phyloP scores from a whole-genome alignment of 2,888 invertebrate species.

The Pharmacophagus antenor region DNA sequence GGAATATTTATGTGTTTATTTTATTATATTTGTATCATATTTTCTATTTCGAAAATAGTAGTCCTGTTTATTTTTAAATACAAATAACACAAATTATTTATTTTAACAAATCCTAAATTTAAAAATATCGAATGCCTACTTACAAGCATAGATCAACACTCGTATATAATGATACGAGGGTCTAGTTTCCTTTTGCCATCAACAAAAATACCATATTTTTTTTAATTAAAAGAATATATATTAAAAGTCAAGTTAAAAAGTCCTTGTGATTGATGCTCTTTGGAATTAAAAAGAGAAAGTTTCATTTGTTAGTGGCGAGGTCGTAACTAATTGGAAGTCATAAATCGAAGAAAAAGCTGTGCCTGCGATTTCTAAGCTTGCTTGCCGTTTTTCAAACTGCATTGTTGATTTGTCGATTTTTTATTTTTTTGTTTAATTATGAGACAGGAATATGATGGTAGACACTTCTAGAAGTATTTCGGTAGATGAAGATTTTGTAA shows the following conservation, averaged over 20 bases:
- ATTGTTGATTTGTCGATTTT: neutral
- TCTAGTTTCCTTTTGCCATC: neutral
- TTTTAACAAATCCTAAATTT: neutral
- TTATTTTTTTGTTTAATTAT: neutral
- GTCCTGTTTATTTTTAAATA: neutral
- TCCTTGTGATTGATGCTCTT: conserved; percentile 4
- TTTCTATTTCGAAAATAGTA: neutral
- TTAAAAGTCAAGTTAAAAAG: neutral
- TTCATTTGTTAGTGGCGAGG: conserved; percentile 9
- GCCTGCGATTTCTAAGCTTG: conserved; percentile 1
- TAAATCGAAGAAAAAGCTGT: conserved; percentile 22
- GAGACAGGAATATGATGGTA: too few species aligned
- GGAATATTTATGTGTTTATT: neutral
- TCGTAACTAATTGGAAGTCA: conserved; percentile 19
- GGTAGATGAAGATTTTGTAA: too few species aligned
- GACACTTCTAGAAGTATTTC: neutral
- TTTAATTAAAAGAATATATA: neutral
- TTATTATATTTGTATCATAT: neutral
- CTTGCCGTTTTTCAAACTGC: conserved; percentile 5
- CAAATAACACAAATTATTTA: neutral
- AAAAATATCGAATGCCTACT: neutral
- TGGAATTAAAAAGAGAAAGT: conserved; percentile 17
- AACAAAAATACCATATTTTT: neutral
- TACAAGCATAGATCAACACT: too few species aligned
- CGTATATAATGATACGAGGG: too few species aligned